Evolutionary conservation across 2,888 invertebrate species (phyloP).

Genomic region (Aporophyla lueneburgensis): DNA sequence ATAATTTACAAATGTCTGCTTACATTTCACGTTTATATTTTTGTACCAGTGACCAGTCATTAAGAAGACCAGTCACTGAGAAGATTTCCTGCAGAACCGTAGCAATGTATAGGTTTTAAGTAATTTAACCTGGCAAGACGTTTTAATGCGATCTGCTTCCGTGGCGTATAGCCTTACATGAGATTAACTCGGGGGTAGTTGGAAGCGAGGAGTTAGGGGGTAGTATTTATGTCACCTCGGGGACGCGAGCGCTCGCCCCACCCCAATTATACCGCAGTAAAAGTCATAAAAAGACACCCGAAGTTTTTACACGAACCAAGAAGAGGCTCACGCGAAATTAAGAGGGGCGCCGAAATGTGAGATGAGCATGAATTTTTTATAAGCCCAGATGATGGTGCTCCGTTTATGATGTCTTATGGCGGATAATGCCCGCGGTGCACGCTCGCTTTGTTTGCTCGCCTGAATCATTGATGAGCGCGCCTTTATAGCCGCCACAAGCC

Average conservation of each 20-base stretch:
- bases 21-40: constrained; percentile 19
- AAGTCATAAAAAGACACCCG: constrained; percentile 91
- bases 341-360: constrained; percentile 91
- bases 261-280: constrained; percentile 91
- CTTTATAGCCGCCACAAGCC: constrained; percentile 85
- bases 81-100: constrained; percentile 20
- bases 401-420: constrained; percentile 91
- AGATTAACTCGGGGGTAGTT: constrained; percentile 88
- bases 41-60: constrained; percentile 13
- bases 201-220: constrained; percentile 82
- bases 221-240: constrained; percentile 91
- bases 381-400: constrained; percentile 90
- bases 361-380: constrained; percentile 91
- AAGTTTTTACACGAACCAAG: constrained; percentile 91
- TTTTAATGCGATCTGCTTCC: constrained; percentile 84
- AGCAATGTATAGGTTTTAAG: constrained; percentile 64
- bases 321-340: constrained; percentile 90
- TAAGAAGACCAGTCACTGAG: constrained; percentile 15
- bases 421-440: constrained; percentile 88
- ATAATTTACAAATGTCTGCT: constrained; percentile 39
- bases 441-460: constrained; percentile 85
- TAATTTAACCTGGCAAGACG: constrained; percentile 78
- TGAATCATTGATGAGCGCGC: constrained; percentile 88
- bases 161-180: constrained; percentile 87
- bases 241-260: constrained; percentile 89